phyloP scores from a whole-genome alignment of 2,888 invertebrate genomes.

The Noctuana brunneofusca region DNA sequence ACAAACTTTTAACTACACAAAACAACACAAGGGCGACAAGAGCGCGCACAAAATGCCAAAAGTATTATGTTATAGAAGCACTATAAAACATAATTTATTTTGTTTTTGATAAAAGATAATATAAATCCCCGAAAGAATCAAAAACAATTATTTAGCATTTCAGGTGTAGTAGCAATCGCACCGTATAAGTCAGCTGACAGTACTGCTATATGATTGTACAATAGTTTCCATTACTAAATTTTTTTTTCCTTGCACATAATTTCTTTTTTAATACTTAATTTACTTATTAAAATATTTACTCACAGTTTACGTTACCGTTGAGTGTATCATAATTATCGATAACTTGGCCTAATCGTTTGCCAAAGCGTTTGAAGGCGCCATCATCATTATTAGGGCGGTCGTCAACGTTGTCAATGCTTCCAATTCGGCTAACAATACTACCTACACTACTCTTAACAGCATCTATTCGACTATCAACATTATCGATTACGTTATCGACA shows the following conservation, averaged over 20 bases:
- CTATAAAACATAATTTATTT: too few relatives aligned
- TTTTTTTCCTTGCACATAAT: background rate
- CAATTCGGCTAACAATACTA: constrained; percentile 12
- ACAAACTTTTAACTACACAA: too few relatives aligned
- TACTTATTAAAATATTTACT: constrained; percentile 36
- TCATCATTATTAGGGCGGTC: constrained; percentile 6
- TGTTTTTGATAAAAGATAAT: too few relatives aligned
- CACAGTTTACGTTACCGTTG: constrained; percentile 68
- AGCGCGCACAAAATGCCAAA: too few relatives aligned
- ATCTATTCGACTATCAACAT: constrained; percentile 8
- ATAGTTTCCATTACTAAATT: too few relatives aligned
- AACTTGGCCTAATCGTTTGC: constrained; percentile 40
- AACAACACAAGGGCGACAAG: too few relatives aligned
- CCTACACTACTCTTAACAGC: constrained; percentile 11
- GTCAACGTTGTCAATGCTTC: constrained; percentile 9
- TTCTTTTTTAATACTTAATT: background rate
- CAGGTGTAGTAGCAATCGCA: too few relatives aligned
- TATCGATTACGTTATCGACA: constrained; percentile 13
- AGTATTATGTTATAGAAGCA: too few relatives aligned
- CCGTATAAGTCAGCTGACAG: too few relatives aligned
- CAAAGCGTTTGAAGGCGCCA: constrained; percentile 4
- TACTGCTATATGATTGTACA: too few relatives aligned
- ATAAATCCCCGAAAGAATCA: too few relatives aligned
- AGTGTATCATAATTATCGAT: constrained; percentile 51
- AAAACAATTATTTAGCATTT: too few relatives aligned